Evolutionary conservation across 2,797 vertebrate species (phyloP).

Genomic region (Xenops minutus): DNA sequence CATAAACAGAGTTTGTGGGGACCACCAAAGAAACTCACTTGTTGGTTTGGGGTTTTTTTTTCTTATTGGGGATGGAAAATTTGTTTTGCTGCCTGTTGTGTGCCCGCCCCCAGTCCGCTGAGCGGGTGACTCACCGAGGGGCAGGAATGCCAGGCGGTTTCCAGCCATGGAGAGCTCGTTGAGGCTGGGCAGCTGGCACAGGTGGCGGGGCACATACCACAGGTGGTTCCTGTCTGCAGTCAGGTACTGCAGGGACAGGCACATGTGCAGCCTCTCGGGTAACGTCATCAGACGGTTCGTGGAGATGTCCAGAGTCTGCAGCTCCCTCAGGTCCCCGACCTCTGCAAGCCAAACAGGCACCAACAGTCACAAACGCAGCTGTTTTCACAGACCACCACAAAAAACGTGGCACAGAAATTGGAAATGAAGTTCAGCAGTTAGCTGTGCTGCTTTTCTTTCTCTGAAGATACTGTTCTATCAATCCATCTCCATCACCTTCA

Average conservation of each 20-base stretch:
- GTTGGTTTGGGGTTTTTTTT: neutral
- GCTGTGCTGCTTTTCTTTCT: neutral
- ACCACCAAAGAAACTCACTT: neutral
- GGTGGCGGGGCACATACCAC: slow-evolving; percentile 87
- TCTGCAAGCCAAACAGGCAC: slow-evolving; percentile 76
- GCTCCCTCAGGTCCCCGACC: slow-evolving; percentile 90
- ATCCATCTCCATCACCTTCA: neutral
- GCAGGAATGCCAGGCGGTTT: slow-evolving; percentile 89
- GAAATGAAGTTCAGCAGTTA: neutral
- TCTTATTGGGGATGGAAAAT: neutral
- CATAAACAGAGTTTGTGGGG: neutral
- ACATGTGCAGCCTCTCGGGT: slow-evolving; percentile 89
- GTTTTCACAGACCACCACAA: neutral
- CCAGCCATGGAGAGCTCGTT: slow-evolving; percentile 96
- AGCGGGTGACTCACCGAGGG: slow-evolving; percentile 83
- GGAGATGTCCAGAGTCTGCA: slow-evolving; percentile 94
- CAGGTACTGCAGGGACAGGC: slow-evolving; percentile 91
- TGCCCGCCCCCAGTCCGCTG: neutral
- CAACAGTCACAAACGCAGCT: neutral
- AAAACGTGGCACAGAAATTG: accelerated
- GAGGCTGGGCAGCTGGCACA: slow-evolving; percentile 93
- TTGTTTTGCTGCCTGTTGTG: neutral
- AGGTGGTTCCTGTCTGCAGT: slow-evolving; percentile 91
- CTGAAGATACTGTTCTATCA: neutral
- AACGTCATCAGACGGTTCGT: slow-evolving; percentile 88